These are phyloP conservation scores for Andricus grossulariae DNA, from an alignment of 1,140 invertebrate species.

Conservation along the genomic window DNA sequence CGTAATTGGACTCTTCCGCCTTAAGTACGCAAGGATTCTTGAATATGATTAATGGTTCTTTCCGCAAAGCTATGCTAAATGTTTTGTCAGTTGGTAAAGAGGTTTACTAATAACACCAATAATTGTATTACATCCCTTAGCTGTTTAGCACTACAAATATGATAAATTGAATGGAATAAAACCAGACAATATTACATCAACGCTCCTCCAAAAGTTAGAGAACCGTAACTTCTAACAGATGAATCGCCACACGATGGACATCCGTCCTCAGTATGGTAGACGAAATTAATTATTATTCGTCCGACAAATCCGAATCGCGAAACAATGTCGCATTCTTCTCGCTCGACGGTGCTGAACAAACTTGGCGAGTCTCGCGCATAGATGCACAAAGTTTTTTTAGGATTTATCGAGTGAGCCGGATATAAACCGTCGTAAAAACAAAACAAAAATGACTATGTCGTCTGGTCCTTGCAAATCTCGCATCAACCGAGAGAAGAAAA, in stretches of 20 bases:
- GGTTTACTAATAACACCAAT: too few species aligned
- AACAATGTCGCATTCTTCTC: conserved; percentile 10
- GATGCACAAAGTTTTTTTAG: too few species aligned
- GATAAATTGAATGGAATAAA: too few species aligned
- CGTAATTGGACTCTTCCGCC: conserved; percentile 1
- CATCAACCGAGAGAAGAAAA: conserved; percentile 51
- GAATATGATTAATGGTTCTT: neutral
- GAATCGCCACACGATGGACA: too few species aligned
- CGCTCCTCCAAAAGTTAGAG: too few species aligned
- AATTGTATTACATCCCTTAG: too few species aligned
- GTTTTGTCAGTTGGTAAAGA: neutral
- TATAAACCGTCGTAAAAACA: conserved; percentile 19
- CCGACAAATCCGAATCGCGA: neutral
- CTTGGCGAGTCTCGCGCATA: neutral
- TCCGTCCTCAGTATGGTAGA: too few species aligned
- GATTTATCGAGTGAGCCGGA: neutral
- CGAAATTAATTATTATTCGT: neutral
- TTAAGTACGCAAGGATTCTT: neutral
- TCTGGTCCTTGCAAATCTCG: conserved; percentile 45
- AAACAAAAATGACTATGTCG: conserved; percentile 50
- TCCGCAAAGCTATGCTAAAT: conserved; percentile 1
- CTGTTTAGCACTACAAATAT: too few species aligned
- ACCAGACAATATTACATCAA: too few species aligned
- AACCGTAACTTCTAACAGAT: too few species aligned
- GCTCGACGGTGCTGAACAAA: conserved; percentile 14